Evolutionary conservation across 2,888 invertebrate species (phyloP).

Genomic region (Aspidapion aeneum): DNA sequence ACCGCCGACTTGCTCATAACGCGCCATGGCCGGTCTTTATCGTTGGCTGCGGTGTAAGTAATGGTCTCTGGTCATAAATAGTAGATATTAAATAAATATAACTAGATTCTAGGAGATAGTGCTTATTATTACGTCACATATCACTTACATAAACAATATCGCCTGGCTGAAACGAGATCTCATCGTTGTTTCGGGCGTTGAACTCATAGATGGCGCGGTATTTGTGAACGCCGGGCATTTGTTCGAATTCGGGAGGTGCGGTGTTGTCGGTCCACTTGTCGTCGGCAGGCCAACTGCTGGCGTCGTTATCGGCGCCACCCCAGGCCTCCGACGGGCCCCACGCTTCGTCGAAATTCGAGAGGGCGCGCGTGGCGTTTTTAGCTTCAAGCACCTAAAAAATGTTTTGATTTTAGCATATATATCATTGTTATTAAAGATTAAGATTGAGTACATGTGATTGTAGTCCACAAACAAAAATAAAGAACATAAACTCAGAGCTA

Average conservation of each 20-base stretch:
- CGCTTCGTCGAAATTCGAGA: slow-evolving; percentile 49
- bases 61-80: too few species aligned
- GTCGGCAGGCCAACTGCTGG: slow-evolving; percentile 53
- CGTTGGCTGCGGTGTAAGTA: too few species aligned
- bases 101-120: too few species aligned
- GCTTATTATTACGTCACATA: too few species aligned
- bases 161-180: slow-evolving; percentile 89
- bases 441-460: too few species aligned
- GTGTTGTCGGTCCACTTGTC: slow-evolving; percentile 38
- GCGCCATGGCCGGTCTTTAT: too few species aligned
- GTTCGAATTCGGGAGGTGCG: slow-evolving; percentile 38
- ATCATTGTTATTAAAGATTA: too few species aligned
- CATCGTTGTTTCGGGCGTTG: slow-evolving; percentile 86
- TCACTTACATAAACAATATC: slow-evolving; percentile 80
- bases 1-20: too few species aligned
- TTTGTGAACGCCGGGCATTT: slow-evolving; percentile 55
- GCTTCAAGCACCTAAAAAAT: slow-evolving; percentile 40
- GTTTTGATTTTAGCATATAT: too few species aligned
- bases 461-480: too few species aligned
- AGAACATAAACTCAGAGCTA: too few species aligned
- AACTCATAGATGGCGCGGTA: slow-evolving; percentile 95
- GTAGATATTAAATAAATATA: too few species aligned
- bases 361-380: slow-evolving; percentile 45
- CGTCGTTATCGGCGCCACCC: slow-evolving; percentile 38
- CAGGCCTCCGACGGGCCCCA: slow-evolving; percentile 57